A percentile compares a stretch with the other conserved stretches of the same genome.
phyloP scores from a whole-genome alignment of 2,113 vertebrate species.

The Rhinopomastus cyanomelas region DNA sequence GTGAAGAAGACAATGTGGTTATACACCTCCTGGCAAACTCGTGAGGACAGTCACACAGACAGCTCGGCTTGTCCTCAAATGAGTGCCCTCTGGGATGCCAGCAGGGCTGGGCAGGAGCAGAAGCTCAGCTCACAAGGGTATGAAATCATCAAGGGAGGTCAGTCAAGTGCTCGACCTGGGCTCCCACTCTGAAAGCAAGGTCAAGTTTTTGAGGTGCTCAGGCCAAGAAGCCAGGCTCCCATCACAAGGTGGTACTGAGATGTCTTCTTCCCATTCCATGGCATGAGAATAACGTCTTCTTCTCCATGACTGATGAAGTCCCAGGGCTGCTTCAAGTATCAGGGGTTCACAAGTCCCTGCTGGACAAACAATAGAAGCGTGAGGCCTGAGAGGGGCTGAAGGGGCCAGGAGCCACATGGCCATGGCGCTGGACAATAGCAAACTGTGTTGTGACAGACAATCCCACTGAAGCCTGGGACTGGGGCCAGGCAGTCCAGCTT shows the following conservation, averaged over 20 bases:
- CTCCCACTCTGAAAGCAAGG: not conserved
- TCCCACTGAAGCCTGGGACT: constrained; percentile 34
- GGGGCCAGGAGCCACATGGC: not conserved
- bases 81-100: not conserved
- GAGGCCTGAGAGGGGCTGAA: constrained; percentile 33
- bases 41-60: not conserved
- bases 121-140: not conserved
- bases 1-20: not conserved
- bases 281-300: too few relatives aligned
- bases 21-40: not conserved
- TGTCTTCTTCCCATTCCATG: not conserved
- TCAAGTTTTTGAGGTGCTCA: not conserved
- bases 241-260: not conserved
- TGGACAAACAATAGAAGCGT: not conserved
- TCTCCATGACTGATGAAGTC: too few relatives aligned
- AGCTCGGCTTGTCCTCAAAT: not conserved
- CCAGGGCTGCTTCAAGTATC: not conserved
- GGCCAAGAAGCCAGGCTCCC: not conserved
- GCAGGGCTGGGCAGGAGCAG: not conserved
- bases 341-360: not conserved
- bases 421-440: constrained; percentile 14
- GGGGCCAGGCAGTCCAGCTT: constrained; percentile 57
- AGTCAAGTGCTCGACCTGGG: not conserved
- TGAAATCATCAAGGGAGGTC: not conserved
- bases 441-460: constrained; percentile 62